Conservation (phyloP, 2,113 vertebrate genomes). For the Oreocharis arfaki region DNA sequence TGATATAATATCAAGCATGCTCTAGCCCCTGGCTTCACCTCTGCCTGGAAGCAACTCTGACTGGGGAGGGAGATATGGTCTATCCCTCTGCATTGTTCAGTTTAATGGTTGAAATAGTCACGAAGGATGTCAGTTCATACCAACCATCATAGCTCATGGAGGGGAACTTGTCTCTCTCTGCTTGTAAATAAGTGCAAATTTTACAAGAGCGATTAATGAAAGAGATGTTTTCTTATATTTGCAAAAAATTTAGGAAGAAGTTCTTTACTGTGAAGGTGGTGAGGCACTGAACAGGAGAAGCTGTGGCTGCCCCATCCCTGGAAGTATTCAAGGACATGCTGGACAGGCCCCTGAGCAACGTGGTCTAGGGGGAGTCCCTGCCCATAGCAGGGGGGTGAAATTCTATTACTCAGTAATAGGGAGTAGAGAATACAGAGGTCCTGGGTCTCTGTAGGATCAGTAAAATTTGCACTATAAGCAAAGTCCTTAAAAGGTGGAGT, state of each 20-base stretch:
- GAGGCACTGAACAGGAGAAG: background rate
- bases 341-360: background rate
- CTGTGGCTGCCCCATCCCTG: background rate
- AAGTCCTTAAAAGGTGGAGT: background rate
- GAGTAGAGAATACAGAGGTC: background rate
- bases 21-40: background rate
- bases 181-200: background rate
- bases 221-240: background rate
- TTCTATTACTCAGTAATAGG: background rate
- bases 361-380: background rate
- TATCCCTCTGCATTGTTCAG: background rate
- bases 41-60: background rate
- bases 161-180: background rate
- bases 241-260: background rate
- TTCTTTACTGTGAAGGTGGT: background rate
- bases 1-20: background rate
- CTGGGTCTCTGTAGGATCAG: background rate
- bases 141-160: background rate
- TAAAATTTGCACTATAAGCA: background rate
- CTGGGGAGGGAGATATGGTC: background rate
- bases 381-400: background rate
- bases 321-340: background rate
- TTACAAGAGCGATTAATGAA: background rate
- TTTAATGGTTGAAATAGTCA: background rate
- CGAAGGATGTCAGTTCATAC: background rate